Conservation (phyloP, 2,797 vertebrate genomes). For the Acanthornis magna region DNA sequence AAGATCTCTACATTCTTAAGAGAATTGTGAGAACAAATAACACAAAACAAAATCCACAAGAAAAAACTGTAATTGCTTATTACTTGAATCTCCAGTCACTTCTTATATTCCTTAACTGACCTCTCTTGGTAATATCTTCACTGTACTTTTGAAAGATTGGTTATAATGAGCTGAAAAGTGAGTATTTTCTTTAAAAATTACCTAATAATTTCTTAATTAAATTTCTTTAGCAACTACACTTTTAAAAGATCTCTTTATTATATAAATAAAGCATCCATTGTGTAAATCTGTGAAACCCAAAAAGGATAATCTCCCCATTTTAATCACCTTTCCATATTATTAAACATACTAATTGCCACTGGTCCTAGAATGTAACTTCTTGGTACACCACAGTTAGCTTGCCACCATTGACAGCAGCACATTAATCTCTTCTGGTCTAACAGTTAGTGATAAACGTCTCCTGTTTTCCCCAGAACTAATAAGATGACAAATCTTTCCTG, state of each 20-base stretch:
- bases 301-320: not conserved
- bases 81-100: not conserved
- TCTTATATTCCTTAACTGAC: not conserved
- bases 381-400: not conserved
- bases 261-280: not conserved
- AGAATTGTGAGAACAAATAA: not conserved
- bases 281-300: not conserved
- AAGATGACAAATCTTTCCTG: not conserved
- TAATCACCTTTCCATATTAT: not conserved
- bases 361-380: not conserved
- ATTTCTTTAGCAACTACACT: not conserved
- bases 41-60: not conserved
- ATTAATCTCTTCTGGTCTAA: not conserved
- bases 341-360: not conserved
- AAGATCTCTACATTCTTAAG: not conserved
- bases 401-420: not conserved
- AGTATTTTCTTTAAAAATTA: not conserved
- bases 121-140: not conserved
- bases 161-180: not conserved
- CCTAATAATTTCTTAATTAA: not conserved
- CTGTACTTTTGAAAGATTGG: not conserved
- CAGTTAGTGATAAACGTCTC: not conserved
- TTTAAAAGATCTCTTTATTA: not conserved
- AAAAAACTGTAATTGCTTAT: not conserved
- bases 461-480: not conserved